Base-by-base conservation (phyloP, 2,113 vertebrate species). In the Paramormyrops kingsleyae region DNA sequence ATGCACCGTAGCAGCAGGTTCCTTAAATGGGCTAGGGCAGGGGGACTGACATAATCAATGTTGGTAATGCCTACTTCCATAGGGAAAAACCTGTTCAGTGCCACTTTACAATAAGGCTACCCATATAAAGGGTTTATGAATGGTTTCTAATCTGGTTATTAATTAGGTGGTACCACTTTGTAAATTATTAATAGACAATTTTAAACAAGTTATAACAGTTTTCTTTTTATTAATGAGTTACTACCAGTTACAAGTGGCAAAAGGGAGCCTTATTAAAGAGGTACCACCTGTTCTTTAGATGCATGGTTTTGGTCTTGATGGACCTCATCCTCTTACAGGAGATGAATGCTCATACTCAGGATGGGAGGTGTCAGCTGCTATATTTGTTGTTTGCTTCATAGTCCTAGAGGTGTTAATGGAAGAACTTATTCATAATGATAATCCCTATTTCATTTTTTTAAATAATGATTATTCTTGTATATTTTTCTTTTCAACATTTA, bases 401-500 rank as follows among this genome's bases (percentile, higher is more conserved):
- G 56, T 59, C 21, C 56, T 59, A 59, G 21, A 59, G 66, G 19
- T 83, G 17, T 46, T 44, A 83, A 83, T 83, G 80, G 2, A 17
- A 83, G 15, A 83, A 44, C 42, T 12, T 13, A 35, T 31, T 74
- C 7, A 62, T 74, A 74, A n/a, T 47, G 39, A 42, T 83, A 7
- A 42, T 19, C 19, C 80, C 46, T 24, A 46, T 89, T 1, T 77
- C 27, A 0, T 39, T 27, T n/a, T 77, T 77, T 27, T 2, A 62
- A 21, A n/a, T 62, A n/a, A 62, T 62, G 56, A 9, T 9, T 62
- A n/a, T 47, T 50, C 86, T 42, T 83, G 0, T n/a, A 8, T 90
- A 24, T 50, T 50, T 24, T 84, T 90, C 6, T 62, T 88, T 88
- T 93, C 93, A 87, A 91, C 24, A n/a, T 95, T 93, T 91, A 94